Evolutionary conservation across 2,888 invertebrate species (phyloP), one percentile per base, ranked within the genome.

Genomic region (Leptinotarsa peninsularis): DNA sequence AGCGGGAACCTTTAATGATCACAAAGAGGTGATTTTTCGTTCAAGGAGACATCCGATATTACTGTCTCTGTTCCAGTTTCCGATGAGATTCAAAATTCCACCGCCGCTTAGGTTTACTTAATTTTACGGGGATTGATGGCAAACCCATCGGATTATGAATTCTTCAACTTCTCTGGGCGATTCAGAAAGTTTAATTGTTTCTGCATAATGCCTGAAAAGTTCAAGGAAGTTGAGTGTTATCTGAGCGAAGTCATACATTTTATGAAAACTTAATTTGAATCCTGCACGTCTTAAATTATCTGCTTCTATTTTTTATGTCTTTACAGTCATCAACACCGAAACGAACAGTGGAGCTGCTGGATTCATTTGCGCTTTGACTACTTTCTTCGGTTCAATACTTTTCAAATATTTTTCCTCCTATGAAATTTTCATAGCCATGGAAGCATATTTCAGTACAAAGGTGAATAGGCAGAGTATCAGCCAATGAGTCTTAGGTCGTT

Each of bases 151-250:
- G 23, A 58, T 58, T 58, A 58, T 58, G 27, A 58, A 58, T 58
- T 58, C 58, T 58, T 58, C 15, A 58, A 58, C 58, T 58, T 17
- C 23, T 58, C 27, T 13, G 15, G 13, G 58, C 58, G 21, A 23
- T 17, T 17, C 43, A 17, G 63, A 43, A 63, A 63, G 43, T 63
- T 63, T 33, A 63, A 63, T 63, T 43, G 33, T 63, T 63, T 43
- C n/a, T 17, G 63, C 27, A 43, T 63, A 63, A 63, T 43, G n/a
- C 63, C 63, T 33, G 4, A 33, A 43, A 43, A 27, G 33, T 63
- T 63, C 43, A 5, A 33, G 43, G 4, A n/a, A 63, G 63, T 43
- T 27, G 33, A 10, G 14, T 33, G 43, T 43, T 63, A 63, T 63
- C n/a, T 7, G n/a, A 43, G 10, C 3, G 2, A 17, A 63, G 17